Evolutionary conservation across 2,113 vertebrate species (phyloP), one percentile per base, ranked within the genome.

Genomic region (Callionymus lyra): DNA sequence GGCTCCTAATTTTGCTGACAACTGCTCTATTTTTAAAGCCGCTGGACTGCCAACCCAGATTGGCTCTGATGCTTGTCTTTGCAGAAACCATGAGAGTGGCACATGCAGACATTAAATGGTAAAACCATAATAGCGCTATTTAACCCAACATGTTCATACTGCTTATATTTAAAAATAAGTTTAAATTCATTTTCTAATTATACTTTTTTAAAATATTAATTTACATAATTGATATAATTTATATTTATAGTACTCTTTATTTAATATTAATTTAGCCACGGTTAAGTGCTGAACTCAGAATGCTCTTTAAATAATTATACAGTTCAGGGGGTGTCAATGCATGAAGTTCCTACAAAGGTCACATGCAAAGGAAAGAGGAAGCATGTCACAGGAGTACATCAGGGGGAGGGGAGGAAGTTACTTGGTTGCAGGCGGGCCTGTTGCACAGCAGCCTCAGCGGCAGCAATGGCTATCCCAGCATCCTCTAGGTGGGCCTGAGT

Each of bases 381-480:
- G 90, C 88, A 87, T 85, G 88, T 88, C 88, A 88, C 84, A 88
- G 89, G 89, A 84, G 86, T 85, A 86, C 85, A 76, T 96, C 88
- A 90, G 81, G 88, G 90, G 85, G 84, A 89, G 87, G 89, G 91
- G 84, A 73, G 86, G 90, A 86, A 91, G 91, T 98, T 97, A 98
- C 95, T 98, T 98, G 94, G 94, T 93, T 97, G 95, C 70, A 95
- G 88, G 82, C 91, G 91, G 60, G 93, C 88, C 63, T 98, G 94
- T 50, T 99, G 93, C 55, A 97, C 93, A 14, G 93, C 93, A 43
- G 92, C 94, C 86, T 98, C 95, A 0, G 94, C 91, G 16, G 95
- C 94, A 11, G 94, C 93, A 63, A 99, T 98, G 70, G 93, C 93
- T 63, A 89, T 93, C 59, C 95, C 93, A 47, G 92, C 94, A 0